Evolutionary conservation across 2,113 vertebrate species (phyloP).

Genomic region (Bos indicus): DNA sequence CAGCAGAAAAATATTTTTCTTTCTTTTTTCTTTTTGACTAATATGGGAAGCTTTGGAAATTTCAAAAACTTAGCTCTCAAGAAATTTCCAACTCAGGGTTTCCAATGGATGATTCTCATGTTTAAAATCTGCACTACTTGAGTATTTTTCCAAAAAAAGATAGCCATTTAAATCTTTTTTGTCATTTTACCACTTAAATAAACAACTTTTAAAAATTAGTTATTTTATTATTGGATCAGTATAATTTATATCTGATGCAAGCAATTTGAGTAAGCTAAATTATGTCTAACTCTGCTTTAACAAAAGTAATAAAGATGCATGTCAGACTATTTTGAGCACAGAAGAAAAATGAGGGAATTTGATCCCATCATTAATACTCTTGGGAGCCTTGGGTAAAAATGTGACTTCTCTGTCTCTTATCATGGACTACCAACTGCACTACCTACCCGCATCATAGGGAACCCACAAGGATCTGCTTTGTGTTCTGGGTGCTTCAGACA

Average conservation of each 20-base stretch:
- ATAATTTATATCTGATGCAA: neutral
- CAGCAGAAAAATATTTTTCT: conserved; percentile 31
- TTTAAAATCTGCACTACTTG: neutral
- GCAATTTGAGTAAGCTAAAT: conserved; percentile 5
- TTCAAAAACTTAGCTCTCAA: neutral
- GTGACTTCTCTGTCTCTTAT: neutral
- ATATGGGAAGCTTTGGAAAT: conserved; percentile 45
- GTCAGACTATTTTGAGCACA: conserved; percentile 16
- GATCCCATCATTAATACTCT: neutral
- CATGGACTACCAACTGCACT: neutral
- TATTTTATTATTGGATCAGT: neutral
- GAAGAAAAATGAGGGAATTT: neutral
- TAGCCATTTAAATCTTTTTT: neutral
- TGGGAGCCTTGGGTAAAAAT: neutral
- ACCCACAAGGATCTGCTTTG: neutral
- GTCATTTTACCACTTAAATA: conserved; percentile 9
- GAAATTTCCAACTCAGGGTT: conserved; percentile 36
- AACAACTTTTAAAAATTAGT: neutral
- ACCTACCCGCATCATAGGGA: neutral
- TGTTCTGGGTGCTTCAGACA: neutral
- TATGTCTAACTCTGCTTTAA: conserved; percentile 4
- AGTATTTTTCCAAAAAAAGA: conserved; percentile 22
- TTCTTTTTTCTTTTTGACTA: conserved; percentile 43
- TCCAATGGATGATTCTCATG: neutral
- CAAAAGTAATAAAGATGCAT: neutral